These are phyloP conservation scores for Andrena hattorfiana DNA, from an alignment of 2,888 invertebrate species.

Conservation along the genomic window DNA sequence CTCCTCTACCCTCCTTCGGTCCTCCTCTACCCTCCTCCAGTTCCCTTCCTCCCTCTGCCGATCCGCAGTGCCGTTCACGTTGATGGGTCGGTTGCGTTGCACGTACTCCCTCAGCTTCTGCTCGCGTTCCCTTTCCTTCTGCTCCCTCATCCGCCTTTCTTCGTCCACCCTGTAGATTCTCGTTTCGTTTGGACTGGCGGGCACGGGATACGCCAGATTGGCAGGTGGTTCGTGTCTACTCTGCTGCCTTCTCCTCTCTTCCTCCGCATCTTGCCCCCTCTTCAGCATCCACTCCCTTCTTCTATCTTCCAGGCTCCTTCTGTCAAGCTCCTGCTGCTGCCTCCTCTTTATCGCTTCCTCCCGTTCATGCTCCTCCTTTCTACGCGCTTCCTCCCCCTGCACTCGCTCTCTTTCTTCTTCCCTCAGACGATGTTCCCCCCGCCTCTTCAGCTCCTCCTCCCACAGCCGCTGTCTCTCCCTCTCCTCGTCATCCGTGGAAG, in stretches of 20 bases:
- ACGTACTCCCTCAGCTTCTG: constrained; percentile 67
- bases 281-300: constrained; percentile 54
- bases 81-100: constrained; percentile 72
- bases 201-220: constrained; percentile 26
- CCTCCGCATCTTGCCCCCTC: constrained; percentile 51
- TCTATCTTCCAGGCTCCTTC: constrained; percentile 29
- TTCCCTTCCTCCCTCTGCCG: constrained; percentile 34
- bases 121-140: constrained; percentile 36
- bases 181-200: constrained; percentile 13
- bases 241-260: constrained; percentile 52
- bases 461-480: constrained; percentile 10
- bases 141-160: constrained; percentile 47
- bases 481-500: constrained; percentile 2
- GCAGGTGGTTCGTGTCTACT: constrained; percentile 37
- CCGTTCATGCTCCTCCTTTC: constrained; percentile 1
- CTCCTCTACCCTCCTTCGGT: constrained; percentile 48
- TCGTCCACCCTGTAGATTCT: constrained; percentile 27
- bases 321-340: constrained; percentile 32
- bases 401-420: constrained; percentile 21
- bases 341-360: constrained; percentile 26
- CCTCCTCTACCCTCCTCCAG: constrained; percentile 48
- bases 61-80: constrained; percentile 30
- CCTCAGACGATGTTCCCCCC: constrained; percentile 5
- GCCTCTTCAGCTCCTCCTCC: not conserved
- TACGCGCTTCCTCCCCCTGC: not conserved